Percentiles rank a stretch among this genome's conserved stretches.
Evolutionary conservation across 2,113 vertebrate genomes (phyloP).

Genomic region (Actenoides hombroni): DNA sequence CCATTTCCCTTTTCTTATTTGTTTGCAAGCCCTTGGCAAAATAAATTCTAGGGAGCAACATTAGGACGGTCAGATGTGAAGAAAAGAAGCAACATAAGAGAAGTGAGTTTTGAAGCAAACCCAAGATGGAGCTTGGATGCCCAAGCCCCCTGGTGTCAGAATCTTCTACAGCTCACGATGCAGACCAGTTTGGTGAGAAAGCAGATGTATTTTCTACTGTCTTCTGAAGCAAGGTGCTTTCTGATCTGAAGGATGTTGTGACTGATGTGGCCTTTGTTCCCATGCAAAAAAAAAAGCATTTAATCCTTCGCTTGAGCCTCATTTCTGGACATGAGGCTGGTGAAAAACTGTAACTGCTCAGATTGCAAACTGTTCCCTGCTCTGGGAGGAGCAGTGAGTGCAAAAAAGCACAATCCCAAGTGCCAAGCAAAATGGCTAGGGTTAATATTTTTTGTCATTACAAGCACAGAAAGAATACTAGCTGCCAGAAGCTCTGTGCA

Average conservation of each 20-base stretch:
- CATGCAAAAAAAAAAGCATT: not conserved
- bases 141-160: not conserved
- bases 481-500: conserved; percentile 23
- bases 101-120: not conserved
- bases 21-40: not conserved
- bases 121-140: not conserved
- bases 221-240: not conserved
- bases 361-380: conserved; percentile 20
- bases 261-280: not conserved
- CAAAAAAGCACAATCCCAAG: not conserved
- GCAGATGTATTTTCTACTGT: not conserved
- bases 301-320: not conserved
- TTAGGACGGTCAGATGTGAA: not conserved
- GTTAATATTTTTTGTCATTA: conserved; percentile 47
- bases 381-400: not conserved
- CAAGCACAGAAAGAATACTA: conserved; percentile 33
- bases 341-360: conserved; percentile 1
- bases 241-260: not conserved
- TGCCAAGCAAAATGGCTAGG: conserved; percentile 55
- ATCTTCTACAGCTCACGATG: not conserved
- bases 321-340: not conserved
- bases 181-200: not conserved
- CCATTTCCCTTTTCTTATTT: not conserved
- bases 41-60: not conserved
- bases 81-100: not conserved